Conservation (phyloP, 2,113 vertebrate genomes). For the Callipepla squamata region DNA sequence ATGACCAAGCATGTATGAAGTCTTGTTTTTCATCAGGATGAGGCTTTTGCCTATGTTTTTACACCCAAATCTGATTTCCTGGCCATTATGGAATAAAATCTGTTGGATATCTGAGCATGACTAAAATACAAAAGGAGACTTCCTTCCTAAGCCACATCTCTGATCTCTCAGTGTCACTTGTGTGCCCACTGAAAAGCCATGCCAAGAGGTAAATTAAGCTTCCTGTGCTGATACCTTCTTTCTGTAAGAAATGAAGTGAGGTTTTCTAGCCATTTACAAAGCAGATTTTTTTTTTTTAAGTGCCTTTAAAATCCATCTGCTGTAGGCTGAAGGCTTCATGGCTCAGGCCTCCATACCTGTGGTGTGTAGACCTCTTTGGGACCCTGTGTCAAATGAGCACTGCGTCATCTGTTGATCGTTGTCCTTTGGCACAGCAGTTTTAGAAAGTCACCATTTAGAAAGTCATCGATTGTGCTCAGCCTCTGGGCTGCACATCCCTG, state of each 20-base stretch:
- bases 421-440: background rate
- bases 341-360: background rate
- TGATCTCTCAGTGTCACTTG: constrained; percentile 20
- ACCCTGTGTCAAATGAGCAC: background rate
- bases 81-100: constrained; percentile 6
- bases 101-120: constrained; percentile 34
- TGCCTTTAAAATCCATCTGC: background rate
- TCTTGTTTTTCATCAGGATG: background rate
- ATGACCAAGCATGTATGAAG: background rate
- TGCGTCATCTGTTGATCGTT: background rate
- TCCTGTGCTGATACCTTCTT: background rate
- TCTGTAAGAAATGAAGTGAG: background rate
- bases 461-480: background rate
- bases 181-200: background rate
- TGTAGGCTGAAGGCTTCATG: background rate
- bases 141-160: constrained; percentile 27
- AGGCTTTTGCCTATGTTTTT: constrained; percentile 39
- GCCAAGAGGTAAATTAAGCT: background rate
- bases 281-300: background rate
- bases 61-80: constrained; percentile 22
- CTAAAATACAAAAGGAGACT: constrained; percentile 4
- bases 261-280: background rate
- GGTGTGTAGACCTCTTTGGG: background rate
- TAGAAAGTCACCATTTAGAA: background rate
- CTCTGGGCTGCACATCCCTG: background rate